phyloP scores from a whole-genome alignment of 2,888 invertebrate genomes.

The Stenotaenia linearis region DNA sequence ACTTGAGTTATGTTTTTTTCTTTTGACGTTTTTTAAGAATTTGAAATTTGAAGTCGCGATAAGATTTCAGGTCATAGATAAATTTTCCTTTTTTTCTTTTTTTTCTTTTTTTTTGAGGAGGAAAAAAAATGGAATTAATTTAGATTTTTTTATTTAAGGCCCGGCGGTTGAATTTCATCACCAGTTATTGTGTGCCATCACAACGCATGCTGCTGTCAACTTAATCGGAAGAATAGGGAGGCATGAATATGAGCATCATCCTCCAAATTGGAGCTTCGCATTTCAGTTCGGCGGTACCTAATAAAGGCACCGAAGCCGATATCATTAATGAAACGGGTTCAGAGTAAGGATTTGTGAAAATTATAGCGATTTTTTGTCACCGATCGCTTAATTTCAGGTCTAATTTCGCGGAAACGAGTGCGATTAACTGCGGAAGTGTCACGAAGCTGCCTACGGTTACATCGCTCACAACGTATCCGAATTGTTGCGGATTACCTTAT shows the following conservation, averaged over 20 bases:
- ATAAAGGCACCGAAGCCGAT: conserved; percentile 21
- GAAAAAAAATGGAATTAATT: no score
- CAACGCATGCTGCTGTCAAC: not conserved
- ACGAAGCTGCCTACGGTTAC: not conserved
- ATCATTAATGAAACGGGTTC: conserved; percentile 37
- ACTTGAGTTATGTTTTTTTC: no score
- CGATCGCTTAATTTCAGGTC: not conserved
- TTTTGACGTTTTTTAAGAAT: no score
- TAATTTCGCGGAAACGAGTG: not conserved
- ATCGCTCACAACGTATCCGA: conserved; percentile 28
- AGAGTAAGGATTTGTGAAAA: conserved; percentile 33
- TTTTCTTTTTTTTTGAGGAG: no score
- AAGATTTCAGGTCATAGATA: no score
- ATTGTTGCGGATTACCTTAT: conserved; percentile 38
- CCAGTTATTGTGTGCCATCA: not conserved
- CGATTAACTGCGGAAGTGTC: not conserved
- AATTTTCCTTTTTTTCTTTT: no score
- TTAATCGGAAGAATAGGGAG: not conserved
- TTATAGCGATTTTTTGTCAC: not conserved
- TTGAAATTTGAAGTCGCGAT: no score
- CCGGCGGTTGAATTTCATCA: not conserved
- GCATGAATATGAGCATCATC: conserved; percentile 38
- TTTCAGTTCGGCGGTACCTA: not conserved
- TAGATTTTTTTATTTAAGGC: not conserved
- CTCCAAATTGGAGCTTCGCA: conserved; percentile 37